Percentiles rank a stretch among this genome's conserved stretches.
phyloP scores from a whole-genome alignment of 2,113 vertebrate species.

The Alexandromys fortis region DNA sequence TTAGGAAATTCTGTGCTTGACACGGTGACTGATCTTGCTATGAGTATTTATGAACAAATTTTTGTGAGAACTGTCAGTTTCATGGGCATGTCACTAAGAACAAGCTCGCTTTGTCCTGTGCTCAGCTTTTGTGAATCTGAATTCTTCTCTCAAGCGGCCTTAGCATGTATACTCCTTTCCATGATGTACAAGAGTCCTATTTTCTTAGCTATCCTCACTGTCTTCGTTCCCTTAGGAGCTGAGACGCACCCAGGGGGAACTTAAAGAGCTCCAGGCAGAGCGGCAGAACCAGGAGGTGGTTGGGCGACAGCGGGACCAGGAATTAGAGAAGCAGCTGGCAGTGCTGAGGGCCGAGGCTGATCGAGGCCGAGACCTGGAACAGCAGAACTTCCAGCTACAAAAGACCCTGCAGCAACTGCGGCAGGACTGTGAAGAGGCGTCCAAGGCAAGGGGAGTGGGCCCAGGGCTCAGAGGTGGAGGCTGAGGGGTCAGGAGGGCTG shows the following conservation, averaged over 20 bases:
- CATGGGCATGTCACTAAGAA: background rate
- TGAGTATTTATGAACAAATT: background rate
- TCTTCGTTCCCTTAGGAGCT: constrained; percentile 86
- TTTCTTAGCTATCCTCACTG: background rate
- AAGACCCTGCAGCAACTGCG: constrained; percentile 86
- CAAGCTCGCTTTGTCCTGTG: background rate
- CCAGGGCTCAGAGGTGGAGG: constrained; percentile 52
- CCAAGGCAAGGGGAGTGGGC: constrained; percentile 82
- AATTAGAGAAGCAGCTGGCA: constrained; percentile 83
- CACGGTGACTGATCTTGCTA: background rate
- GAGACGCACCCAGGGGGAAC: constrained; percentile 79
- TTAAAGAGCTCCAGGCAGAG: constrained; percentile 84
- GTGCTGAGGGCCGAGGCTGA: constrained; percentile 86
- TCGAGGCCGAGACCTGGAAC: constrained; percentile 82
- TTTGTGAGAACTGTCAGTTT: constrained; percentile 16
- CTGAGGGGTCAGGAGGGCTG: constrained; percentile 70
- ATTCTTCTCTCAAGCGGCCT: background rate
- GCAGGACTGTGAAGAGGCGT: constrained; percentile 85
- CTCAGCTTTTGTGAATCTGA: background rate
- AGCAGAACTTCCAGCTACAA: constrained; percentile 85
- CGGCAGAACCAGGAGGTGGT: constrained; percentile 84
- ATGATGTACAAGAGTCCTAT: accelerated
- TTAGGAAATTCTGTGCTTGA: background rate
- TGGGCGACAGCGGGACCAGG: constrained; percentile 87
- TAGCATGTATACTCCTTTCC: background rate